A percentile compares a stretch with the other conserved stretches of the same genome.
Evolutionary conservation across 2,113 vertebrate genomes (phyloP).

Genomic region (Chaetodon trifascialis): DNA sequence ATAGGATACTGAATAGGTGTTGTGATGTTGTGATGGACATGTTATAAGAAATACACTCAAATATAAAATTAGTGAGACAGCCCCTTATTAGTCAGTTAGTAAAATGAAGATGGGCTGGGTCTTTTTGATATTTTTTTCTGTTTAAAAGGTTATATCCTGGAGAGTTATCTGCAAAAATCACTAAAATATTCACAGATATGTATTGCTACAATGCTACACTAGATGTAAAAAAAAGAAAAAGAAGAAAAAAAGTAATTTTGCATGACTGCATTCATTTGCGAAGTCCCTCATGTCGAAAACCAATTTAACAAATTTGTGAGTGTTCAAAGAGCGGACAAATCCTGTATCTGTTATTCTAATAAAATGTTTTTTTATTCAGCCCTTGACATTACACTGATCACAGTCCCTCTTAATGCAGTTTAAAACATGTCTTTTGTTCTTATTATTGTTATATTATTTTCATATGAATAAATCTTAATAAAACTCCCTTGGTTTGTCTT

Average conservation of each 20-base stretch:
- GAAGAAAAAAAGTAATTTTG: slow-evolving; percentile 45
- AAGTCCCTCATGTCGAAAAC: slow-evolving; percentile 40
- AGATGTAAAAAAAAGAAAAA: slow-evolving; percentile 4
- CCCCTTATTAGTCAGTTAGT: slow-evolving; percentile 59
- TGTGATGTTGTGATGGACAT: slow-evolving; percentile 68
- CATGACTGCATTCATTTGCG: slow-evolving; percentile 66
- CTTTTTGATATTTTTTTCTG: neutral
- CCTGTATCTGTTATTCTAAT: slow-evolving; percentile 39
- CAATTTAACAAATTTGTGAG: slow-evolving; percentile 42
- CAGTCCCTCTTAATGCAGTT: slow-evolving; percentile 61
- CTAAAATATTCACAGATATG: slow-evolving; percentile 52
- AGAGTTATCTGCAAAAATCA: slow-evolving; percentile 35
- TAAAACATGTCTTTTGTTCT: slow-evolving; percentile 67
- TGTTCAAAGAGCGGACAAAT: slow-evolving; percentile 41
- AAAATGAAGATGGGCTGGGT: slow-evolving; percentile 42
- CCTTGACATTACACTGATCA: slow-evolving; percentile 50
- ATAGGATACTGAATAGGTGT: slow-evolving; percentile 61
- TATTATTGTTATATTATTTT: slow-evolving; percentile 83
- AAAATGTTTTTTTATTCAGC: slow-evolving; percentile 34
- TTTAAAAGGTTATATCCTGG: slow-evolving; percentile 30
- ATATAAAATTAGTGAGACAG: slow-evolving; percentile 31
- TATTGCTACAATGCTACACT: slow-evolving; percentile 51
- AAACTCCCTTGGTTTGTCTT: slow-evolving; percentile 35
- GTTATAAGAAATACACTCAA: slow-evolving; percentile 47
- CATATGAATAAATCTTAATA: slow-evolving; percentile 82